Percentiles rank a stretch among this genome's conserved stretches.
Evolutionary conservation across 2,888 invertebrate genomes (phyloP).

Genomic region (Tenthredo scrophulariae): DNA sequence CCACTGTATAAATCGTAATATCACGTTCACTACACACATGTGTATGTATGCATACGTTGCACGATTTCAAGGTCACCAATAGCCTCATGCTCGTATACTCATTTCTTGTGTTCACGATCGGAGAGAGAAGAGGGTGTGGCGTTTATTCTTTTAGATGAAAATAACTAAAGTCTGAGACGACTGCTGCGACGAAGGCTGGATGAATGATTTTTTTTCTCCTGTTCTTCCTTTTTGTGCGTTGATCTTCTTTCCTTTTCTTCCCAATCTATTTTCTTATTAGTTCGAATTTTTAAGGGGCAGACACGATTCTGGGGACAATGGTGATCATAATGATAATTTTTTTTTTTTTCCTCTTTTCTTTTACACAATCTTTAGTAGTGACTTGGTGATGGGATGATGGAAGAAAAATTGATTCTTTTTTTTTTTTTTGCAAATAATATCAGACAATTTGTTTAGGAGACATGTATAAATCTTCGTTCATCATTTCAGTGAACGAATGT

Average conservation of each 20-base stretch:
- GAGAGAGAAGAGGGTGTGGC: neutral
- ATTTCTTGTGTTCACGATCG: conserved; percentile 40
- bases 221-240: neutral
- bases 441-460: too few relatives aligned
- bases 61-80: conserved; percentile 31
- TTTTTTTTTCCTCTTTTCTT: too few relatives aligned
- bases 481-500: too few relatives aligned
- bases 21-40: neutral
- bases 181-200: neutral
- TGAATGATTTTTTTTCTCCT: neutral
- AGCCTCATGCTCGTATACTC: conserved; percentile 16
- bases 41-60: neutral
- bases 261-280: neutral
- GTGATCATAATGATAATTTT: too few relatives aligned
- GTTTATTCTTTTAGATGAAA: neutral
- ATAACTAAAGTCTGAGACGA: neutral
- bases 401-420: too few relatives aligned
- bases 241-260: neutral
- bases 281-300: neutral
- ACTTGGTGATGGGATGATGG: too few relatives aligned
- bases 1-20: neutral
- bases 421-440: too few relatives aligned
- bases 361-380: too few relatives aligned
- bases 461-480: too few relatives aligned
- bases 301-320: neutral